These are phyloP conservation scores for Anas bernieri DNA, from an alignment of 2,797 vertebrate genomes.

Conservation along the genomic window DNA sequence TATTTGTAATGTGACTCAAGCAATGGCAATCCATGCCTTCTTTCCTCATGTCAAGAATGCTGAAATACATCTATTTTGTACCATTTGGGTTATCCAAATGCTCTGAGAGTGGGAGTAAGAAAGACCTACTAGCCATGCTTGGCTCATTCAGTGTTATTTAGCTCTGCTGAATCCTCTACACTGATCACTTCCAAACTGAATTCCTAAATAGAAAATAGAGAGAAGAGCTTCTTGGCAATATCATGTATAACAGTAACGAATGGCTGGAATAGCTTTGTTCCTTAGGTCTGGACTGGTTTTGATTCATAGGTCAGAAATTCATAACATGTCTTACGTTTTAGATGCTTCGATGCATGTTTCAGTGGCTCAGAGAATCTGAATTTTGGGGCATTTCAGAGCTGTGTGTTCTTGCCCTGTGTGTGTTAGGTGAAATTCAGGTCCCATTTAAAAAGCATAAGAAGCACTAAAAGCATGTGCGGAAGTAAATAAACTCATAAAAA, in stretches of 20 bases:
- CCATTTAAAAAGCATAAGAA: neutral
- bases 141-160: neutral
- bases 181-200: neutral
- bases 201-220: neutral
- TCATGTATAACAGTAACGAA: neutral
- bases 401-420: neutral
- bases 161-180: neutral
- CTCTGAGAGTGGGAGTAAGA: neutral
- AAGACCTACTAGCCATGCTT: neutral
- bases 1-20: neutral
- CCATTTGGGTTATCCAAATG: neutral
- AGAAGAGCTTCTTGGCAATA: neutral
- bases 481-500: neutral
- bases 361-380: neutral
- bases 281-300: neutral
- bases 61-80: neutral
- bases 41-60: neutral
- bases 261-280: neutral
- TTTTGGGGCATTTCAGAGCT: neutral
- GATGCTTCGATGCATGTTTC: neutral
- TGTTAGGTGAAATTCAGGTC: neutral
- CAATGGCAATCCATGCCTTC: neutral
- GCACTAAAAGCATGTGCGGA: neutral
- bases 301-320: neutral
- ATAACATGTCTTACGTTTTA: neutral